These are phyloP conservation scores for Porites evermanni DNA, from an alignment of 92 coral and sea anemone species.

Conservation along the genomic window DNA sequence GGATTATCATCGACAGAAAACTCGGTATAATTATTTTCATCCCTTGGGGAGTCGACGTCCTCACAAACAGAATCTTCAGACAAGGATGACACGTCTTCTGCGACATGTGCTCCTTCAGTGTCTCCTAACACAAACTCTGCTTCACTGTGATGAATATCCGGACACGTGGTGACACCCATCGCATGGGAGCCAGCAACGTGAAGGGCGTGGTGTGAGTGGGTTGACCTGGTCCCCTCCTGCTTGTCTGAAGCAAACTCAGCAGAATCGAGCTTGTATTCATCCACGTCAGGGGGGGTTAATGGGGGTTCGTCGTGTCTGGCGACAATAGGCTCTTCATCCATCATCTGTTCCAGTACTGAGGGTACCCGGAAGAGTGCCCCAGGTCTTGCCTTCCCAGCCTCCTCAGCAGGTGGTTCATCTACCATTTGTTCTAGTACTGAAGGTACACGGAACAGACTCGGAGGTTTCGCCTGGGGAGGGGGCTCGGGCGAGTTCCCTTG, in stretches of 20 bases:
- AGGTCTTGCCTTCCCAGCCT: too few relatives aligned
- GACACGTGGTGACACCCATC: conserved; percentile 63
- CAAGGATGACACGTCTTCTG: conserved; percentile 41
- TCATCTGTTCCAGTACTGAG: conserved; percentile 86
- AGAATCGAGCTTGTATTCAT: conserved; percentile 83
- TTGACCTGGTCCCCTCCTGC: conserved; percentile 66
- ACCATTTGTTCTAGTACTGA: conserved; percentile 86
- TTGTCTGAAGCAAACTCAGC: conserved; percentile 78
- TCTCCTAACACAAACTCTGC: conserved; percentile 59
- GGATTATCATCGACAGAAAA: conserved; percentile 14
- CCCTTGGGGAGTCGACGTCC: not conserved
- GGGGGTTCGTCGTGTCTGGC: conserved; percentile 9
- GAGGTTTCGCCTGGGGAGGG: not conserved
- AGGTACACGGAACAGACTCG: conserved; percentile 73
- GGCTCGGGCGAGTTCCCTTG: conserved; percentile 11
- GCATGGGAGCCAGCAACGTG: conserved; percentile 67
- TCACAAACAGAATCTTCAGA: conserved; percentile 36
- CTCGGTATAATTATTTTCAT: conserved; percentile 10
- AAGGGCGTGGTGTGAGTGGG: conserved; percentile 79
- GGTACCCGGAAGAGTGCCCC: conserved; percentile 71
- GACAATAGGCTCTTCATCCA: conserved; percentile 62
- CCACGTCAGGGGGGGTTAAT: conserved; percentile 59
- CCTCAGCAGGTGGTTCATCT: conserved; percentile 62
- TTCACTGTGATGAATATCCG: conserved; percentile 71
- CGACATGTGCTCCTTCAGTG: conserved; percentile 60